These are phyloP conservation scores for Pterocles burchelli DNA, from an alignment of 2,113 vertebrate genomes.

Conservation along the genomic window DNA sequence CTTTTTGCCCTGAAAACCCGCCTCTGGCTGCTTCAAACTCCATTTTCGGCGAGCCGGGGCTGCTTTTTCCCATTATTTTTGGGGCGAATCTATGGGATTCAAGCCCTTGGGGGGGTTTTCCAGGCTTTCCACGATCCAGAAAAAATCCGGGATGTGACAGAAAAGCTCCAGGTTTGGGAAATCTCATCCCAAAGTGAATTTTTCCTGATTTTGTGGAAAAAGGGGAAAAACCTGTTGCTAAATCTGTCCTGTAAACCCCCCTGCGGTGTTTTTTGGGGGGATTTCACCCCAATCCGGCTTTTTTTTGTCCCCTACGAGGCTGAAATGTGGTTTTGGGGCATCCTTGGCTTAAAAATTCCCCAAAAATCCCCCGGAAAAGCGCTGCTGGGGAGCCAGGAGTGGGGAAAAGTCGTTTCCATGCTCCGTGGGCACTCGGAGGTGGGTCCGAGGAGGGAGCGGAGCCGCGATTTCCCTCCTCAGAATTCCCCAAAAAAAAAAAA, in stretches of 20 bases:
- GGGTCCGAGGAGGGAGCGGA: not conserved
- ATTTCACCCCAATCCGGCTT: not conserved
- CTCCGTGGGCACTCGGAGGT: rapidly evolving
- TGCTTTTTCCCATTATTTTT: not conserved
- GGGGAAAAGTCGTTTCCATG: not conserved
- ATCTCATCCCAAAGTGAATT: not conserved
- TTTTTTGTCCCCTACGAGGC: not conserved
- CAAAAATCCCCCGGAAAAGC: no score
- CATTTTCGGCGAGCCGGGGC: rapidly evolving
- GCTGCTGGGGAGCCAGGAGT: rapidly evolving
- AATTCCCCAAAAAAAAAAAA: not conserved
- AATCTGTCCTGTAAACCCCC: rapidly evolving
- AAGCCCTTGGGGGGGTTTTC: not conserved
- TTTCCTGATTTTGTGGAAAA: not conserved
- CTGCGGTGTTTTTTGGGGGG: not conserved
- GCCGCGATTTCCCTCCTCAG: rapidly evolving
- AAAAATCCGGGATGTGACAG: rapidly evolving
- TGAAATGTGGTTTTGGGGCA: not conserved
- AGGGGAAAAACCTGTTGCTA: rapidly evolving
- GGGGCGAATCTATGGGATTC: rapidly evolving
- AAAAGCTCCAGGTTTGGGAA: rapidly evolving
- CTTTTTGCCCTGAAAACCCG: no score
- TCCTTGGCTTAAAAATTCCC: not conserved
- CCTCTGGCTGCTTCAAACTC: no score
- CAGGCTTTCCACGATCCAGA: no score